phyloP scores from a whole-genome alignment of 1,140 invertebrate genomes.

The Drosophila biarmipes region DNA sequence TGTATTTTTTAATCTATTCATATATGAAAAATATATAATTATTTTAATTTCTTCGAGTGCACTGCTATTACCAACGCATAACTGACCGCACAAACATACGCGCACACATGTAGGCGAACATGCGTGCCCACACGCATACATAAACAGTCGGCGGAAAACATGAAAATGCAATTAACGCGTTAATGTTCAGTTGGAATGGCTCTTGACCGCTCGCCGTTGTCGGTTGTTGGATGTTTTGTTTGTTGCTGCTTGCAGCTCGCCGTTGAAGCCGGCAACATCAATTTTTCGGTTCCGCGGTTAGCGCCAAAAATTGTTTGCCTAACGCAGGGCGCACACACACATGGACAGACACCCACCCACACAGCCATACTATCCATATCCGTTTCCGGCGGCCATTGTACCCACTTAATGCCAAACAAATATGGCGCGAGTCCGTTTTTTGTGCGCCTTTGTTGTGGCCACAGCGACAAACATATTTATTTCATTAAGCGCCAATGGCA shows the following conservation, averaged over 20 bases:
- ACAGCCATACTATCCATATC: neutral
- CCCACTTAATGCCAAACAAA: slow-evolving; percentile 48
- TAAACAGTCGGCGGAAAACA: slow-evolving; percentile 53
- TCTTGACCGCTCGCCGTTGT: slow-evolving; percentile 36
- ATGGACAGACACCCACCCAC: neutral
- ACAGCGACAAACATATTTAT: slow-evolving; percentile 47
- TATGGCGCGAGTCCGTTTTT: slow-evolving; percentile 10
- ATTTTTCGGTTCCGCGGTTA: slow-evolving; percentile 43
- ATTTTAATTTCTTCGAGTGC: slow-evolving; percentile 2
- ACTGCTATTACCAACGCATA: slow-evolving; percentile 32
- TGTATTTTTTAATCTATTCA: too few species aligned
- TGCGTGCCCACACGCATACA: slow-evolving; percentile 35
- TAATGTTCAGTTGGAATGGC: slow-evolving; percentile 74
- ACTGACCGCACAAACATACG: slow-evolving; percentile 47
- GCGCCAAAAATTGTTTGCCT: slow-evolving; percentile 43
- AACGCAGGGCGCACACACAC: slow-evolving; percentile 23
- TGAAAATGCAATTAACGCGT: slow-evolving; percentile 81
- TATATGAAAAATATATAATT: too few species aligned
- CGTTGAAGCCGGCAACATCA: slow-evolving; percentile 18
- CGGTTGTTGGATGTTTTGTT: slow-evolving; percentile 8
- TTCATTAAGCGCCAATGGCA: slow-evolving; percentile 72
- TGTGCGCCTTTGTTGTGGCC: slow-evolving; percentile 13
- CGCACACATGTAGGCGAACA: slow-evolving; percentile 19
- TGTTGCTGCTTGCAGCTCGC: slow-evolving; percentile 15
- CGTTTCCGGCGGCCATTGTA: slow-evolving; percentile 14